These are phyloP conservation scores for Heliconius hewitsoni DNA, from an alignment of 1,140 invertebrate species.

Conservation along the genomic window DNA sequence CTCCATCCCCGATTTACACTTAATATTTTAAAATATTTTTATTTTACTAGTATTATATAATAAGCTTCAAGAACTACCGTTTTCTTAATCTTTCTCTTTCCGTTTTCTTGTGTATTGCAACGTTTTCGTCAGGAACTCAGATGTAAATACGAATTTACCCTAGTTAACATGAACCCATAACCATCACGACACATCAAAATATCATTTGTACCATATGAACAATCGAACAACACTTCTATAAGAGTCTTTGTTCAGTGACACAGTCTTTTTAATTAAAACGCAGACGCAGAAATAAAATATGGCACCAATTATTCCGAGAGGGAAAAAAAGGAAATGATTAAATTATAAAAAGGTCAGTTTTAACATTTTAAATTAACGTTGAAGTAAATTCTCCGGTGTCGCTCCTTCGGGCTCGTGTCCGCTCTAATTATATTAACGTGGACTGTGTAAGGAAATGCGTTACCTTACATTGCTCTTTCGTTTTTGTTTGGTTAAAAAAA, in stretches of 20 bases:
- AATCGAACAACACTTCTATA: conserved; percentile 6
- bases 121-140: too few species aligned
- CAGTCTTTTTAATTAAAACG: conserved; percentile 41
- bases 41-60: too few species aligned
- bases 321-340: conserved; percentile 39
- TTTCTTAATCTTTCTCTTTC: too few species aligned
- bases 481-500: too few species aligned
- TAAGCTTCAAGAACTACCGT: too few species aligned
- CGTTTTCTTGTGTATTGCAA: too few species aligned
- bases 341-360: conserved; percentile 49
- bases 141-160: too few species aligned
- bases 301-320: conserved; percentile 44
- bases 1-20: too few species aligned
- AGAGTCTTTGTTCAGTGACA: conserved; percentile 22
- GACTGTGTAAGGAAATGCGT: conserved; percentile 5
- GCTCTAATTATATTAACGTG: not conserved
- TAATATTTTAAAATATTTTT: too few species aligned
- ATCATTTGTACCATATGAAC: too few species aligned
- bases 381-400: conserved; percentile 42
- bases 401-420: conserved; percentile 19
- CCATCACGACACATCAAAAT: too few species aligned
- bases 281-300: conserved; percentile 48
- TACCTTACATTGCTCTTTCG: not conserved
- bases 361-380: conserved; percentile 33
- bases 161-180: too few species aligned